Evolutionary conservation across 2,797 vertebrate species (phyloP), one percentile per base, ranked within the genome.

Genomic region (Craterocephalus amniculus): DNA sequence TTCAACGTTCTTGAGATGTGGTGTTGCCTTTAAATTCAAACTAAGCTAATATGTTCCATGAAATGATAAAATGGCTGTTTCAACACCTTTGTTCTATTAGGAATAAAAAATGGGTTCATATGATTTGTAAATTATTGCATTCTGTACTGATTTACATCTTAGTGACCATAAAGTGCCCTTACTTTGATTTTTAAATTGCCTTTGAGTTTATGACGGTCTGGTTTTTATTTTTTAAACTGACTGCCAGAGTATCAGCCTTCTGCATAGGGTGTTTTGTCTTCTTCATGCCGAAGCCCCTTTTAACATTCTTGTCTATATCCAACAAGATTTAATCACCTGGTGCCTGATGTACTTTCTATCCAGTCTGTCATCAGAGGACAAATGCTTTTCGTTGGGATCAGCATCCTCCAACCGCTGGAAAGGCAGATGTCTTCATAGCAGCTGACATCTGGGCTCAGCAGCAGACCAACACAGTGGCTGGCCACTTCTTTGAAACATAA

Each of bases 291-390:
- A 56, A 51, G 62, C 63, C 52, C 20, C 16, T 64, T 70, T 70
- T 36, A 43, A 56, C 49, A 69, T 22, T 35, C 61, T 74, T 32
- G 56, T 56, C 48, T 78, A 1, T 72, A 63, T 74, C 64, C 51
- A 72, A 14, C 24, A 66, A 73, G 72, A 77, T 79, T 72, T 77
- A 75, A 66, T 82, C 63, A 70, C 67, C 71, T 65, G 73, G 27
- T 79, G 67, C 43, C 77, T 80, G 49, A 85, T 78, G 67, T 79
- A 68, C 63, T 77, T 45, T 20, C 63, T 72, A 72, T 84, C 67
- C 66, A 71, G 20, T 60, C 80, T 90, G 83, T 90, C 90, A 88
- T 87, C 88, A 71, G 76, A 14, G 84, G 82, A 79, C 84, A 87
- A 86, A 76, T 78, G 83, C 77, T 83, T 54, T 81, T 75, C 83